Base-by-base conservation (phyloP, 1,140 invertebrate species). In the Drosophila pseudoananassae region DNA sequence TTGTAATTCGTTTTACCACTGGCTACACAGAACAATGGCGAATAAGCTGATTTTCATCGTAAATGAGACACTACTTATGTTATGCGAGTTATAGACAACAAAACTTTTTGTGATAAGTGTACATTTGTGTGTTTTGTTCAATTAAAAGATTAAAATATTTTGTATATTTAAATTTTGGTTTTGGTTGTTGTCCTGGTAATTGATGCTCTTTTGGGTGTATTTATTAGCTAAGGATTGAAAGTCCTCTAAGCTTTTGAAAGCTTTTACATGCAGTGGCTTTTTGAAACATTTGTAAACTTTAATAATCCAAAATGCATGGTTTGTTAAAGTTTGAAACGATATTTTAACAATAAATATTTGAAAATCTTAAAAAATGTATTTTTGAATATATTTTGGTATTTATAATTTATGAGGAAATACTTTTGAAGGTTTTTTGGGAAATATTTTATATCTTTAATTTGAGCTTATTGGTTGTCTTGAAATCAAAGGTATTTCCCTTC, bases 21-120 rank as follows among this genome's bases (percentile, higher is more conserved):
- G 38, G 70, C 70, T 74, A 65, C 66, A 68, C 57, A 87, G 83
- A 85, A 78, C 83, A 85, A 87, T 70, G 69, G 74, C 70, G 78
- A 76, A 61, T 69, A 50, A 66, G 27, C 63, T 63, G 82, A 87
- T 60, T 82, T 72, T 46, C 56, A 50, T 56, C 43, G 33, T 69
- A 49, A 25, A 38, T 36, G 10, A 17, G 31, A 10, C 20, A 70
- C 66, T 47, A 56, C 40, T 63, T 55, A 33, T 17, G 38, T 63
- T 29, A 46, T 56, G 54, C 60, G 14, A 63, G 52, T 63, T 70
- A 53, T 47, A 70, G 51, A 56, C 58, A 77, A 59, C 54, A 75
- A 57, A 75, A 76, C 61, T 58, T 76, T 58, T 59, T 76, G 73
- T 76, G 73, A 76, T 76, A 76, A 76, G 73, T 76, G 73, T 76